These are phyloP conservation scores for Corbicula japonica DNA, from an alignment of 2,888 invertebrate species.

Conservation along the genomic window DNA sequence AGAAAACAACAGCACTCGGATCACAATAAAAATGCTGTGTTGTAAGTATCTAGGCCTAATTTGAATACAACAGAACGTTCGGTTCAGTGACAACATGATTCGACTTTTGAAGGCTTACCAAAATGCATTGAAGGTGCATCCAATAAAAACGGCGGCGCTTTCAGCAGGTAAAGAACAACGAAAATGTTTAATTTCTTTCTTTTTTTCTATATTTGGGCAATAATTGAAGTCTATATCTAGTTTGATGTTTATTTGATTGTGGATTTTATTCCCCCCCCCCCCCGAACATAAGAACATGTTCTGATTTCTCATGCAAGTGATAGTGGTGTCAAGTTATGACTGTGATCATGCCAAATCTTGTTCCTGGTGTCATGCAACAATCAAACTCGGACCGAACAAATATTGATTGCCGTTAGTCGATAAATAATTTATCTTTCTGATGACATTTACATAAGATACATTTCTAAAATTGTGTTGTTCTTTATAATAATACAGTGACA, in stretches of 20 bases:
- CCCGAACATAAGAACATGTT: not conserved
- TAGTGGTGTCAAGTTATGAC: not conserved
- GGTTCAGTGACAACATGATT: too few relatives aligned
- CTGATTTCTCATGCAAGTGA: not conserved
- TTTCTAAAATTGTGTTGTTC: too few relatives aligned
- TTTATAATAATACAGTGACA: too few relatives aligned
- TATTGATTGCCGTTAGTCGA: not conserved
- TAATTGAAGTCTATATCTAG: not conserved
- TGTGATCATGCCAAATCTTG: not conserved
- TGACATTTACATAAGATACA: not conserved
- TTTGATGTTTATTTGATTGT: not conserved
- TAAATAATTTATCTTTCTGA: not conserved
- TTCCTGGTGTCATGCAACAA: not conserved
- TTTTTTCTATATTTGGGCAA: not conserved
- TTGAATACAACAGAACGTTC: too few relatives aligned
- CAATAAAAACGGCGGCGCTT: constrained; percentile 45
- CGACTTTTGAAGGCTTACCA: constrained; percentile 49
- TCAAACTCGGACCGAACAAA: too few relatives aligned
- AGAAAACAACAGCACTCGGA: too few relatives aligned
- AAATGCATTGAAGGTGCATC: constrained; percentile 42
- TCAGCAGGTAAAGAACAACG: constrained; percentile 46
- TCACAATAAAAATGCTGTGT: too few relatives aligned
- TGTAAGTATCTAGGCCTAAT: too few relatives aligned
- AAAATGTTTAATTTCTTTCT: not conserved
- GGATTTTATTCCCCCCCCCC: not conserved